phyloP scores from a whole-genome alignment of 2,113 vertebrate genomes.

The Gallinago media region DNA sequence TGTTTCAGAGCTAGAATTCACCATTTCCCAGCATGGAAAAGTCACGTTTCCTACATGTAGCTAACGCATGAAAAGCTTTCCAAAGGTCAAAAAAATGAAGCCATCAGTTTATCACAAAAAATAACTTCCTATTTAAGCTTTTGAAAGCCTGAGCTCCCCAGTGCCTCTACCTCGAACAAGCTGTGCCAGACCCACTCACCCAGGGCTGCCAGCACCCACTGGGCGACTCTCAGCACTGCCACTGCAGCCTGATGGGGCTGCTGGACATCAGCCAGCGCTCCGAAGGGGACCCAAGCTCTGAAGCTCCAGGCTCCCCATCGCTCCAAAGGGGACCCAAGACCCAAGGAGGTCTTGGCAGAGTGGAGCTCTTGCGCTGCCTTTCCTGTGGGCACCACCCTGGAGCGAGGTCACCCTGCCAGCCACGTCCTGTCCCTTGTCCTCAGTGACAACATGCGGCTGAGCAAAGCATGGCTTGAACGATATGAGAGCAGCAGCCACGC shows the following conservation, averaged over 20 bases:
- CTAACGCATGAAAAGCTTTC: not conserved
- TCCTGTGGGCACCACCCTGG: not conserved
- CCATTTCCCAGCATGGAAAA: not conserved
- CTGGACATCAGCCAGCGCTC: rapidly evolving
- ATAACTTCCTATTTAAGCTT: not conserved
- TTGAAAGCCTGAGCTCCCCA: not conserved
- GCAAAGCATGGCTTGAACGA: rapidly evolving
- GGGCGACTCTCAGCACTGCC: rapidly evolving
- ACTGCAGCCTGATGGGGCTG: rapidly evolving
- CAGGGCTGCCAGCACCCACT: not conserved
- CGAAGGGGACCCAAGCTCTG: not conserved
- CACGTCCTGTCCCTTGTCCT: not conserved
- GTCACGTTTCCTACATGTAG: not conserved
- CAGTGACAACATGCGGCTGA: rapidly evolving
- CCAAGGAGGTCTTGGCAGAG: too few relatives aligned
- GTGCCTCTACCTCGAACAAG: not conserved
- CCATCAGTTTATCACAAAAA: slow-evolving; percentile 1
- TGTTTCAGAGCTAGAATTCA: not conserved
- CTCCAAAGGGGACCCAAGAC: too few relatives aligned
- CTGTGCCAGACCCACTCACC: not conserved
- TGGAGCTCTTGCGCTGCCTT: not conserved
- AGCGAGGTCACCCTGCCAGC: not conserved
- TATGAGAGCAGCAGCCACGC: not conserved
- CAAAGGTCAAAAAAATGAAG: slow-evolving; percentile 35
- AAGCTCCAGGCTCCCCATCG: too few relatives aligned